Evolutionary conservation across 2,888 invertebrate species (phyloP).

Genomic region (Theretra japonica): DNA sequence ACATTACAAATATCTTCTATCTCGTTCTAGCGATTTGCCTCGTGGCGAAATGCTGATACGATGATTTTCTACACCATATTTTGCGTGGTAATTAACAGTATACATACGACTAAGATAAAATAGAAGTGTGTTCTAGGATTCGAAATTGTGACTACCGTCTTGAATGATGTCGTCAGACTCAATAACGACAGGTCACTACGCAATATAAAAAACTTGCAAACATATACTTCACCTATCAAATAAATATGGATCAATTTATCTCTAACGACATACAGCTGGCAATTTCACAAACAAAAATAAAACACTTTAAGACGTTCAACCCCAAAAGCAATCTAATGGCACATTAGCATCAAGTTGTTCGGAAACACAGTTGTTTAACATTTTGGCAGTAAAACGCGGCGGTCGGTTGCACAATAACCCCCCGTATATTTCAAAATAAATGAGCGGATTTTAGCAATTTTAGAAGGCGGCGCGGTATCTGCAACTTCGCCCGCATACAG

Average conservation of each 20-base stretch:
- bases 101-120: too few species aligned
- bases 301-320: not conserved
- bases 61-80: too few species aligned
- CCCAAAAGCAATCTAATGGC: not conserved
- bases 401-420: not conserved
- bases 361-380: too few species aligned
- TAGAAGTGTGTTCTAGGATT: too few species aligned
- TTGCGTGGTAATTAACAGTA: not conserved
- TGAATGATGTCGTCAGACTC: too few species aligned
- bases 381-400: slow-evolving; percentile 10
- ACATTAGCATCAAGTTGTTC: not conserved
- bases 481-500: slow-evolving; percentile 18
- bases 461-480: not conserved
- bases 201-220: too few species aligned
- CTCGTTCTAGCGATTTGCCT: too few species aligned
- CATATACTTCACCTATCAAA: too few species aligned
- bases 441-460: slow-evolving; percentile 19
- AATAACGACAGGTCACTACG: not conserved
- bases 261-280: not conserved
- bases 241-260: not conserved
- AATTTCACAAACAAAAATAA: not conserved
- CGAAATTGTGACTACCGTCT: too few species aligned
- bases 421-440: slow-evolving; percentile 22
- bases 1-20: too few species aligned
- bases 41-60: too few species aligned